A percentile compares a stretch with the other conserved stretches of the same genome.
These are phyloP conservation scores for Drosophila mettleri DNA, from an alignment of 2,888 invertebrate species.

Conservation along the genomic window DNA sequence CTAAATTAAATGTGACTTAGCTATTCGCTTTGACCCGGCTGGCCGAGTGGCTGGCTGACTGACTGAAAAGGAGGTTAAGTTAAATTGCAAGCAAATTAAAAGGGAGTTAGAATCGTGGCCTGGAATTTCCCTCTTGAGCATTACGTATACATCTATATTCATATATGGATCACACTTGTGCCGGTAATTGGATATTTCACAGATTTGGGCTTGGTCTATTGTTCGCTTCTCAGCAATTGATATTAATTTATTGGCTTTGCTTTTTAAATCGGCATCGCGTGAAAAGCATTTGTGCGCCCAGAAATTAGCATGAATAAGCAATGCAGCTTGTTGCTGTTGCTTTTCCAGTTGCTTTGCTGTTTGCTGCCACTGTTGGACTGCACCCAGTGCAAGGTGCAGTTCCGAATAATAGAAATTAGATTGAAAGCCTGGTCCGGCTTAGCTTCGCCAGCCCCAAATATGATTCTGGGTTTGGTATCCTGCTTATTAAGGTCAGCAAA, in stretches of 20 bases:
- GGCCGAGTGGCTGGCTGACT: not conserved
- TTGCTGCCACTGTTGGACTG: conserved; percentile 17
- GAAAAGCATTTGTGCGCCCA: conserved; percentile 65
- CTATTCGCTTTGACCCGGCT: conserved; percentile 34
- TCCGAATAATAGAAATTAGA: conserved; percentile 73
- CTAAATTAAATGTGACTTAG: conserved; percentile 63
- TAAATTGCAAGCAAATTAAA: conserved; percentile 60
- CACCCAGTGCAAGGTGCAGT: conserved; percentile 68
- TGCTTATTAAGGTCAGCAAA: conserved; percentile 70
- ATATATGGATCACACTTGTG: conserved; percentile 21
- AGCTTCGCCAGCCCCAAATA: conserved; percentile 12
- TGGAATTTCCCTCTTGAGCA: conserved; percentile 16
- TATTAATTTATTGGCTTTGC: conserved; percentile 64
- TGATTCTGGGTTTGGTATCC: conserved; percentile 41
- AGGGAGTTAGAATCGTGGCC: conserved; percentile 22
- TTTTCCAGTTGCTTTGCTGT: conserved; percentile 36
- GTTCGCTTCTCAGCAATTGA: conserved; percentile 62
- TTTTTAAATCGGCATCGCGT: conserved; percentile 61
- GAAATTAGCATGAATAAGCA: conserved; percentile 52
- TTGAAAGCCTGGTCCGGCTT: conserved; percentile 50
- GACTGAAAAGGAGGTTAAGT: conserved; percentile 54
- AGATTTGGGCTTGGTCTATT: conserved; percentile 53
- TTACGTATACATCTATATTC: not conserved
- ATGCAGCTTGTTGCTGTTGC: conserved; percentile 59
- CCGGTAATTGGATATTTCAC: conserved; percentile 51